Conservation (phyloP, 2,113 vertebrate genomes). For the Lampris incognitus region DNA sequence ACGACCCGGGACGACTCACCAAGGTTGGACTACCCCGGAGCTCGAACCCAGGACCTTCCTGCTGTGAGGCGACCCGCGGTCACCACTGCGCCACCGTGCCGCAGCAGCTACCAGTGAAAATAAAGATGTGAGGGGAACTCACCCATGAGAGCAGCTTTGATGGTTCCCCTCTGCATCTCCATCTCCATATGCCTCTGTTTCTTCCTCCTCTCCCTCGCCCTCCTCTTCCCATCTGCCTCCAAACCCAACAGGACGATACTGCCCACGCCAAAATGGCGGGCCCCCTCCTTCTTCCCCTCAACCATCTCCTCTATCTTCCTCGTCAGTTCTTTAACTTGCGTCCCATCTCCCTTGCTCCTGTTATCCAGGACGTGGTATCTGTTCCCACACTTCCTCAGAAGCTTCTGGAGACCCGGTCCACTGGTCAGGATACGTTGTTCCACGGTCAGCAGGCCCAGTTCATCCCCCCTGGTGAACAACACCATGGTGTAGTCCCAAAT, state of each 20-base stretch:
- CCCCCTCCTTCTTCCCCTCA: slow-evolving; percentile 40
- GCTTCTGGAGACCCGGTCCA: slow-evolving; percentile 61
- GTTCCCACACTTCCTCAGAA: slow-evolving; percentile 72
- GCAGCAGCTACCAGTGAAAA: too few relatives aligned
- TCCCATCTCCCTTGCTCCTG: slow-evolving; percentile 59
- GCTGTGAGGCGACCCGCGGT: too few relatives aligned
- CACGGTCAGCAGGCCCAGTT: slow-evolving; percentile 70
- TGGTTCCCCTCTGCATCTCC: slow-evolving; percentile 73
- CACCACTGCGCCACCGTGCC: too few relatives aligned
- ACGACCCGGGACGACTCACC: too few relatives aligned
- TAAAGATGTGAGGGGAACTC: slow-evolving; percentile 45
- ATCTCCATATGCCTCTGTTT: slow-evolving; percentile 81
- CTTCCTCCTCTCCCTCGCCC: slow-evolving; percentile 79
- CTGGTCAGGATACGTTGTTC: slow-evolving; percentile 66
- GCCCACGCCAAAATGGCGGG: slow-evolving; percentile 55
- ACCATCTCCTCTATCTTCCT: slow-evolving; percentile 75
- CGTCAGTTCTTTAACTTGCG: slow-evolving; percentile 68
- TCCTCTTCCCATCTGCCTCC: slow-evolving; percentile 73
- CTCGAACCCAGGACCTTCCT: too few relatives aligned
- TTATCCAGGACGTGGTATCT: slow-evolving; percentile 79
- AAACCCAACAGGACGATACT: slow-evolving; percentile 43
- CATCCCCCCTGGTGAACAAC: slow-evolving; percentile 79
- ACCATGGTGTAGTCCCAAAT: slow-evolving; percentile 77
- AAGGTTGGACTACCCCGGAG: too few relatives aligned
- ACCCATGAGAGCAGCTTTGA: slow-evolving; percentile 76